Percentiles rank a stretch among this genome's conserved stretches.
phyloP scores from a whole-genome alignment of 2,113 vertebrate species.

The Psilopogon haemacephalus region DNA sequence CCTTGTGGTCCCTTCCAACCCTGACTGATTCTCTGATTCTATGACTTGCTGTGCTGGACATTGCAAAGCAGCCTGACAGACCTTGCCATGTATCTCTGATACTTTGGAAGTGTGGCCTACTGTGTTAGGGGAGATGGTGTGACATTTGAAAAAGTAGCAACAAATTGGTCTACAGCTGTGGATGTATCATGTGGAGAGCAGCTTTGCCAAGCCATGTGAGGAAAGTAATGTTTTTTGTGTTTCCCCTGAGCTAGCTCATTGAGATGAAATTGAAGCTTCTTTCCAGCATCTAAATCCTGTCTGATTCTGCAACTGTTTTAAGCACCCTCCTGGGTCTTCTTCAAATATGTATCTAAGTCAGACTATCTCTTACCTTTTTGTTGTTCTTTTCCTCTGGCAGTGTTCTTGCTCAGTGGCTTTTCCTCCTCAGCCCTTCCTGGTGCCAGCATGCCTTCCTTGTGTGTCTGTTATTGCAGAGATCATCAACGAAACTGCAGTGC shows the following conservation, averaged over 20 bases:
- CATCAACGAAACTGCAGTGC: background rate
- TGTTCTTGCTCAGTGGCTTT: background rate
- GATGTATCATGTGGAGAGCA: rapidly evolving
- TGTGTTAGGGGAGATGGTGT: rapidly evolving
- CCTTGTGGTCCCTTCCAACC: no score
- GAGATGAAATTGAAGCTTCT: background rate
- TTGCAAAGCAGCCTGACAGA: background rate
- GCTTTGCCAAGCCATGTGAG: rapidly evolving
- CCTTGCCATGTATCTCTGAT: rapidly evolving
- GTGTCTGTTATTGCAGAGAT: rapidly evolving
- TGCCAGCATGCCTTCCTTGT: rapidly evolving
- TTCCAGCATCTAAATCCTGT: background rate
- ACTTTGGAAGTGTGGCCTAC: no score
- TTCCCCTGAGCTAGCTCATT: background rate
- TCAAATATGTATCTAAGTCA: background rate
- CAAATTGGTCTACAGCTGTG: background rate
- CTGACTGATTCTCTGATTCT: no score
- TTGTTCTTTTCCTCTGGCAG: background rate
- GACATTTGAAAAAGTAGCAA: background rate
- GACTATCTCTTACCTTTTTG: background rate
- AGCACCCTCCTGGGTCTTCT: background rate
- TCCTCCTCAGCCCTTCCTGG: rapidly evolving
- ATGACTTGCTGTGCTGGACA: rapidly evolving
- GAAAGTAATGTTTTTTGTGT: background rate
- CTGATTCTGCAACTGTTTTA: background rate